Base-by-base conservation (phyloP, 2,797 vertebrate species). In the Leptodactylus fallax region DNA sequence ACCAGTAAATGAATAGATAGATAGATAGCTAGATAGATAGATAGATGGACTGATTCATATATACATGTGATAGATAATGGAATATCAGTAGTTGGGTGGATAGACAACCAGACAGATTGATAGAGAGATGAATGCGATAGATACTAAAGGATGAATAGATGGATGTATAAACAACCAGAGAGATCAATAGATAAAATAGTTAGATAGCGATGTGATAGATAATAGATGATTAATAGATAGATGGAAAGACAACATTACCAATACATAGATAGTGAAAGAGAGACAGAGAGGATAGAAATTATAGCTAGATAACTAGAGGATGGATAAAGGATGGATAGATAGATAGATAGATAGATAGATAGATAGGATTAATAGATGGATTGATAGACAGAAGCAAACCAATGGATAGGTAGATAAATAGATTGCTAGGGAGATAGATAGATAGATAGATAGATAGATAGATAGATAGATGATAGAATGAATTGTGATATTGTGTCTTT, bases 371-470 rank as follows among this genome's bases (percentile, higher is more conserved):
- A 19, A 53, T 3, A 49, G 47, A 61, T 17, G 80, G 55, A 51
- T 19, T 80, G 61, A 61, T 17, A 69, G 14, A 61, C 6, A 58
- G 14, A 25, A 6, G 45, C 9, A 17, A 6, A 72, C 16, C 27
- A 47, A 85, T 17, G 19, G 36, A 76, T 76, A 79, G n/a, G 13
- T 23, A 77, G 63, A n/a, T 36, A 53, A 17, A 65, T 19, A 86
- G 27, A 53, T 17, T 79, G 76, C 49, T 2, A 17, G 25, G 25
- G 3, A 49, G 47, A 51, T 19, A 86, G 27, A 51, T 19, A 86
- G 77, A 61, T 19, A 67, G 36, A 79, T 25, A 21, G 36, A 49
- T 25, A 56, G 53, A 74, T 21, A 11, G 27, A 17, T 19, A 65
- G 23, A 69, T 53, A 55, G 60, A 56, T 21, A 51, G 17, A 67